phyloP scores from a whole-genome alignment of 2,888 invertebrate species.

The Saturnia japonica region DNA sequence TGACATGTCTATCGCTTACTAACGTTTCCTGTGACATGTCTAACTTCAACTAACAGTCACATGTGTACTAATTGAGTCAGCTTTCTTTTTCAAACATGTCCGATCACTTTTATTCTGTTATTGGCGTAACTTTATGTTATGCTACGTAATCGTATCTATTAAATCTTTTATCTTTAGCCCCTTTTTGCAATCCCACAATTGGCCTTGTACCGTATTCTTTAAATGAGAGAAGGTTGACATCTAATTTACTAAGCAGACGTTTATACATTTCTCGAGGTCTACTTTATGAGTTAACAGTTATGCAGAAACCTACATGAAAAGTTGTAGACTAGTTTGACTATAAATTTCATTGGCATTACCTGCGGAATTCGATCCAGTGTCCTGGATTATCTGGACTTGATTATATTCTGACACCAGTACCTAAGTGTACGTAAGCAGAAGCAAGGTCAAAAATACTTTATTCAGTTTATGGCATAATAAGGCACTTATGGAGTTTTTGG shows the following conservation, averaged over 20 bases:
- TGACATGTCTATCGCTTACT: conserved; percentile 4
- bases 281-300: background rate
- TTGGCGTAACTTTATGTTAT: background rate
- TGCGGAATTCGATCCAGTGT: background rate
- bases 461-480: no score
- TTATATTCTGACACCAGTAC: background rate
- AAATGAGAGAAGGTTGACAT: no score
- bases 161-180: background rate
- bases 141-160: background rate
- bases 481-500: no score
- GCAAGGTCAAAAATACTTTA: no score
- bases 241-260: background rate
- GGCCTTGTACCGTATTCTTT: background rate
- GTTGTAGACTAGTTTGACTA: background rate
- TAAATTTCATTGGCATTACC: background rate
- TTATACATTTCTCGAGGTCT: background rate
- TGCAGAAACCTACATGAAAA: background rate
- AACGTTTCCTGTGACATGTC: conserved; percentile 14
- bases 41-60: background rate
- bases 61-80: background rate
- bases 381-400: background rate
- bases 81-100: background rate
- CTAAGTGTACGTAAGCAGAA: background rate
- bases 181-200: no score
- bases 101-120: conserved; percentile 2